phyloP scores from a whole-genome alignment of 2,113 vertebrate species.

The Myotis davidii region DNA sequence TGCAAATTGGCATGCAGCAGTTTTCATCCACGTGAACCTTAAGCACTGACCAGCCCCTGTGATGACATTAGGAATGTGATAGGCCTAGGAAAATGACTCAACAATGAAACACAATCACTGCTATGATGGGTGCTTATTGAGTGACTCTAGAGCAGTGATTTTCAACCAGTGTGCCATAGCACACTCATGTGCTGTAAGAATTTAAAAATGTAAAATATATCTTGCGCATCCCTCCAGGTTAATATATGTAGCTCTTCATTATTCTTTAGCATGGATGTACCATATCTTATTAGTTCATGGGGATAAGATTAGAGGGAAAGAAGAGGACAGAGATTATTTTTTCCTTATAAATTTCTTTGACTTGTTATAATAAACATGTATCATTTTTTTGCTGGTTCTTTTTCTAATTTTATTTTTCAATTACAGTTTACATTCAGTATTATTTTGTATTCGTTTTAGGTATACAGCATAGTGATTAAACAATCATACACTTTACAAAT shows the following conservation, averaged over 20 bases:
- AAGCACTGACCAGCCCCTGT: not conserved
- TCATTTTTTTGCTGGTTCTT: not conserved
- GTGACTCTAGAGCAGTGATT: not conserved
- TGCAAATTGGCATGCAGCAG: constrained; percentile 14
- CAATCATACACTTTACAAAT: not conserved
- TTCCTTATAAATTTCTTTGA: not conserved
- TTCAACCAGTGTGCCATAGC: not conserved
- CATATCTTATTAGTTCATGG: not conserved
- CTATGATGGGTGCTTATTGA: not conserved
- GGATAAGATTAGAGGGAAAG: not conserved
- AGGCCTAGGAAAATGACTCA: constrained; percentile 4
- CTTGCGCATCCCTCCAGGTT: not conserved
- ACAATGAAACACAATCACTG: constrained; percentile 47
- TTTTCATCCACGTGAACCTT: constrained; percentile 3
- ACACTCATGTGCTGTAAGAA: not conserved
- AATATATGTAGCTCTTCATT: not conserved
- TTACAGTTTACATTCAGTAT: not conserved
- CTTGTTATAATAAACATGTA: not conserved
- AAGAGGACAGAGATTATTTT: not conserved
- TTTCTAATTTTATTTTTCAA: not conserved
- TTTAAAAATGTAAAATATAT: not conserved
- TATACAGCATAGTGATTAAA: not conserved
- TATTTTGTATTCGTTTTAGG: not conserved
- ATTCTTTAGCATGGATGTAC: not conserved
- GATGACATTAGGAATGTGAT: constrained; percentile 43